Base-by-base conservation (phyloP, 2,113 vertebrate genomes). In the Reinhardtius hippoglossoides region DNA sequence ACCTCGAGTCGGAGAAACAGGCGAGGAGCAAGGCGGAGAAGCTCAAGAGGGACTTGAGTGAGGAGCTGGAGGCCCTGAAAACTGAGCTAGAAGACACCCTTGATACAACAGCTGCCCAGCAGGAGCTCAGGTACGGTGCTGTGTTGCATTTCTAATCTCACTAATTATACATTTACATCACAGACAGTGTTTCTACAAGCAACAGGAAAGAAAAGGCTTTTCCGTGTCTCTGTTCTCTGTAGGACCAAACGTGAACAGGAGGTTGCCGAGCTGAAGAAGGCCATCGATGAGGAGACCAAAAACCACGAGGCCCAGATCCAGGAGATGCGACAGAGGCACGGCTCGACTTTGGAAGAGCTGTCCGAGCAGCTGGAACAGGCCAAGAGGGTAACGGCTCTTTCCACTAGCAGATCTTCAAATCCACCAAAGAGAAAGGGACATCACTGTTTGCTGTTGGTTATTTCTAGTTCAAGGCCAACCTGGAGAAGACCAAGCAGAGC, bases 241-340 rank as follows among this genome's bases (percentile, higher is more conserved):
- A 99, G 98, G 90, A 97, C 96, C 52, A 99, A 99, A 76, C 95
- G 98, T 48, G 98, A 99, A 62, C 97, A 98, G 91, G 98, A 99
- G 90, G 98, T 99, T 67, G 93, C 97, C 5, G 98, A 99, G 66
- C 93, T 99, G 82, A 99, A 99, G 94, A 99, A 98, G 88, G 95
- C 96, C 21, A 97, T 99, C 0, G 98, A 99, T 58, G 98, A 99
- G 20, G 98, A 99, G 91, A 95, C 95, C 0, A 97, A 96, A 92
- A 99, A 96, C 88, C 98, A 99, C 0, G 98, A 99, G 81, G 92
- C 95, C 31, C 98, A 98, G 86, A 96, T 99, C 91, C 98, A 97
- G 94, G 98, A 99, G 44, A 97, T 98, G 92, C 91, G 98, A 71
- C 98, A 97, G 88, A 94, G 98, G 42, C 98, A 99, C 0, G 89